Evolutionary conservation across 1,140 invertebrate species (phyloP).

Genomic region (Drosophila dunni): DNA sequence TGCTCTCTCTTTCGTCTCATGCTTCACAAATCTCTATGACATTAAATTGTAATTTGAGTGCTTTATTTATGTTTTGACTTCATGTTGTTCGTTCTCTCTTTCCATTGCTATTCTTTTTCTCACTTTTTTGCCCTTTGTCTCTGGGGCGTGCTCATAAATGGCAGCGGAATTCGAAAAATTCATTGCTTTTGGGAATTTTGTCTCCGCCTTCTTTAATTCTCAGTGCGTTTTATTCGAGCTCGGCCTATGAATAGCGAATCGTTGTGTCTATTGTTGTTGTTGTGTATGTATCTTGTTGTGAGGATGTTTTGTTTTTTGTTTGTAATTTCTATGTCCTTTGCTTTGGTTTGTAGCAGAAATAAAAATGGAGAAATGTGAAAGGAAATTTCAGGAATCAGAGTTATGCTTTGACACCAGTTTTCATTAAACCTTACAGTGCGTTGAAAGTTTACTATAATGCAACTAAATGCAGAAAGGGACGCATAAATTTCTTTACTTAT

Average conservation of each 20-base stretch:
- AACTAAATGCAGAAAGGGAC: neutral
- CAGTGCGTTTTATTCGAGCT: slow-evolving; percentile 36
- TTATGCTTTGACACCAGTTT: slow-evolving; percentile 7
- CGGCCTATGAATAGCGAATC: slow-evolving; percentile 43
- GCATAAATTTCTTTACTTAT: neutral
- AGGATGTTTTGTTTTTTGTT: slow-evolving; percentile 13
- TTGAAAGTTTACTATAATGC: neutral
- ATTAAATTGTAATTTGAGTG: slow-evolving; percentile 58
- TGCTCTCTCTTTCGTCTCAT: neutral
- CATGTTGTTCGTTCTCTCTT: slow-evolving; percentile 9
- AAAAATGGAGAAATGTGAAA: slow-evolving; percentile 9
- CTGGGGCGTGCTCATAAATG: slow-evolving; percentile 49
- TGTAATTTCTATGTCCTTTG: slow-evolving; percentile 17
- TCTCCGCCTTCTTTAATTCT: slow-evolving; percentile 28
- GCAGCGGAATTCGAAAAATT: slow-evolving; percentile 52
- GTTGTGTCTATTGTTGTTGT: slow-evolving; percentile 16
- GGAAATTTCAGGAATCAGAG: slow-evolving; percentile 3
- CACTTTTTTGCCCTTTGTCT: slow-evolving; percentile 8
- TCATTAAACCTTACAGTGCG: slow-evolving; percentile 3
- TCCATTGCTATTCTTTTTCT: slow-evolving; percentile 2
- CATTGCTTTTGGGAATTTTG: slow-evolving; percentile 51
- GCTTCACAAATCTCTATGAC: slow-evolving; percentile 33
- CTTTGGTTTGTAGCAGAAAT: slow-evolving; percentile 20
- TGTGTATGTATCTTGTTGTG: neutral
- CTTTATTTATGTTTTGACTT: slow-evolving; percentile 54